A percentile compares a stretch with the other conserved stretches of the same genome.
phyloP scores from a whole-genome alignment of 1,140 invertebrate genomes.

The Platyscapa corneri region DNA sequence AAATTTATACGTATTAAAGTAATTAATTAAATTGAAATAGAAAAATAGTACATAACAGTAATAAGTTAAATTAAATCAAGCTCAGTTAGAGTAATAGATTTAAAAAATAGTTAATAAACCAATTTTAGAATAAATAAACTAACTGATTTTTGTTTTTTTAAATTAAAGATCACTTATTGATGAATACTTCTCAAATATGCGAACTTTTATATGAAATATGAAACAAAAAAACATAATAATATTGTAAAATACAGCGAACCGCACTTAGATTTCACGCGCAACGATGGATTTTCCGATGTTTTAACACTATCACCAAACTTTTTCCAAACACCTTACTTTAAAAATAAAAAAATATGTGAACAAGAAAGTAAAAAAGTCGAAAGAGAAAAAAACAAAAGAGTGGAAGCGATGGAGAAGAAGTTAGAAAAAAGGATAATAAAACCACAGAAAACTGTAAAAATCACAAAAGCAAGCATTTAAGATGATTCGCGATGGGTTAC shows the following conservation, averaged over 20 bases:
- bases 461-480: background rate
- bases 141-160: background rate
- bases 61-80: background rate
- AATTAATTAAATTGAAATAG: background rate
- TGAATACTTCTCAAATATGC: background rate
- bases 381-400: background rate
- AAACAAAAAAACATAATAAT: background rate
- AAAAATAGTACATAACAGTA: background rate
- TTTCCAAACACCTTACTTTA: background rate
- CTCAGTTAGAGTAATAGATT: background rate
- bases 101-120: no score
- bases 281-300: slow-evolving; percentile 8
- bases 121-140: no score
- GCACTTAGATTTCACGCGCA: slow-evolving; percentile 14
- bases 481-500: slow-evolving; percentile 52
- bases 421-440: slow-evolving; percentile 15
- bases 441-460: background rate
- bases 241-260: background rate
- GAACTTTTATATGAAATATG: background rate
- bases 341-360: background rate
- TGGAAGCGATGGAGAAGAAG: slow-evolving; percentile 35
- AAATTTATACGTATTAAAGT: background rate
- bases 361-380: background rate
- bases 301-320: slow-evolving; percentile 26
- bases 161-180: background rate